phyloP scores from a whole-genome alignment of 2,888 invertebrate species.

The Lissonota sp. region DNA sequence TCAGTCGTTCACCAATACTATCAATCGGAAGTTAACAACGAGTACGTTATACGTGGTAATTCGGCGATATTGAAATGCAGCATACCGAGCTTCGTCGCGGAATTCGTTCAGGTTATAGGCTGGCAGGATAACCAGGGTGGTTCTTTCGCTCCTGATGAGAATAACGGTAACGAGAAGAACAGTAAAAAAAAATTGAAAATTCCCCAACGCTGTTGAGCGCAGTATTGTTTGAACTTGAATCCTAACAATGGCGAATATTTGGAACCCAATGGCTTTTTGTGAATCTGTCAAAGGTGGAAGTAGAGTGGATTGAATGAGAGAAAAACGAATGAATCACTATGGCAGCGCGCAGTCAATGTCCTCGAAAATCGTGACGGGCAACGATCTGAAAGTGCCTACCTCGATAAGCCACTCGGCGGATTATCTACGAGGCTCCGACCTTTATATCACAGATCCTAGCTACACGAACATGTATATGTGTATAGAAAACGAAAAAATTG shows the following conservation, averaged over 20 bases:
- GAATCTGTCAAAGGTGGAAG: no score
- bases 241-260: background rate
- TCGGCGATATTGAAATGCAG: conserved; percentile 95
- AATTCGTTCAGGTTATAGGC: conserved; percentile 95
- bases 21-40: conserved; percentile 95
- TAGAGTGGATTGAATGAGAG: background rate
- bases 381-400: conserved; percentile 5
- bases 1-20: conserved; percentile 95
- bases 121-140: conserved; percentile 87
- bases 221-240: background rate
- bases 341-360: conserved; percentile 60
- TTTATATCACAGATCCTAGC: background rate
- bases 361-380: conserved; percentile 13
- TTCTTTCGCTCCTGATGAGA: conserved; percentile 80
- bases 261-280: no score
- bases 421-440: background rate
- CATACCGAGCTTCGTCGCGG: conserved; percentile 95
- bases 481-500: no score
- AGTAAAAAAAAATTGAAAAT: background rate
- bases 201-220: background rate
- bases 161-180: conserved; percentile 73
- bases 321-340: background rate
- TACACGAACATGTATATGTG: background rate
- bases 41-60: conserved; percentile 95
- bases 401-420: conserved; percentile 5